Conservation (phyloP, 2,797 vertebrate genomes). For the Syndactyla subalaris region DNA sequence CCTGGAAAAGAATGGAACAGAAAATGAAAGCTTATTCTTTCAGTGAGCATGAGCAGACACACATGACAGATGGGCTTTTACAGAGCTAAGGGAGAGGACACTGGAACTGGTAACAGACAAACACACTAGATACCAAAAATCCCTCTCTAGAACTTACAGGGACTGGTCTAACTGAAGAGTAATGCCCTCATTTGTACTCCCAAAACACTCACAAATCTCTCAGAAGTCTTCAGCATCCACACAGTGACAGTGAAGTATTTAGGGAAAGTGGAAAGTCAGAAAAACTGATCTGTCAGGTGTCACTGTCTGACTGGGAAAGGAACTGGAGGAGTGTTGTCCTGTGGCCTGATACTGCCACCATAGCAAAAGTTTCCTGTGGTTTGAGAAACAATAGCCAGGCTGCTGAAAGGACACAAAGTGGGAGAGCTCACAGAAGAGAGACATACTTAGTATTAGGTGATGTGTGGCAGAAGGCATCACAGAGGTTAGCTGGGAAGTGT, state of each 20-base stretch:
- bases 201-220: background rate
- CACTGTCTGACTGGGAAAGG: background rate
- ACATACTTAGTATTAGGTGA: background rate
- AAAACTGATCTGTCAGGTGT: background rate
- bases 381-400: background rate
- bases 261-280: background rate
- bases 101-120: background rate
- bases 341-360: background rate
- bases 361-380: accelerated
- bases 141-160: background rate
- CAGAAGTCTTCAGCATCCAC: background rate
- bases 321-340: background rate
- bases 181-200: background rate
- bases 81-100: background rate
- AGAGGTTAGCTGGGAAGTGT: slow-evolving; percentile 15
- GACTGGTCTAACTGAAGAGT: background rate
- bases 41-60: background rate
- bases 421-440: background rate
- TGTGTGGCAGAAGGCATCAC: background rate
- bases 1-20: background rate
- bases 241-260: background rate
- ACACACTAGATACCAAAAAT: background rate
- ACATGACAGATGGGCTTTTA: background rate
- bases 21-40: background rate
- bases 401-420: background rate